Conservation (phyloP, 2,797 vertebrate genomes). For the Halcyon badia region DNA sequence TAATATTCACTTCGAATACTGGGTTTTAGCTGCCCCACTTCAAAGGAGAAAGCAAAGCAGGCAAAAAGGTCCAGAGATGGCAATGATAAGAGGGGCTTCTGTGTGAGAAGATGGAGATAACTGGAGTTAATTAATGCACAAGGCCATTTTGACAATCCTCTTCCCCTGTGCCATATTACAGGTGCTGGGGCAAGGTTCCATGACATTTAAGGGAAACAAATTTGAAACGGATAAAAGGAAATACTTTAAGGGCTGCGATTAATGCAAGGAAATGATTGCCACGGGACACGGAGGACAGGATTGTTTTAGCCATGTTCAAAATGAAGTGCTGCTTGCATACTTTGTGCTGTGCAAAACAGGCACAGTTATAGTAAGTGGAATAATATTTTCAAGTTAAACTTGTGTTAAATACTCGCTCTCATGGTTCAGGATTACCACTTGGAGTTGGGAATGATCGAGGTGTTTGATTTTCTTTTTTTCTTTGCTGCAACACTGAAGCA, state of each 20-base stretch:
- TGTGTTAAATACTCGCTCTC: not conserved
- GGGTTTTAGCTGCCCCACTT: not conserved
- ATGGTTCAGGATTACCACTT: not conserved
- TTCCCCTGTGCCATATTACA: not conserved
- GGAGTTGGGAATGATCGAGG: not conserved
- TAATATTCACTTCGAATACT: not conserved
- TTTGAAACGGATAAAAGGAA: conserved; percentile 15
- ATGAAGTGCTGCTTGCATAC: not conserved
- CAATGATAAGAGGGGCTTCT: not conserved
- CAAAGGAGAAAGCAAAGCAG: not conserved
- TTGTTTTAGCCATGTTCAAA: not conserved
- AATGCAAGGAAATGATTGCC: not conserved
- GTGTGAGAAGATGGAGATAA: not conserved
- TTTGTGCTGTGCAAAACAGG: not conserved
- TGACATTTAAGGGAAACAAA: conserved; percentile 33
- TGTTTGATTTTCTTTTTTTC: not conserved
- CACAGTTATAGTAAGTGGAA: not conserved
- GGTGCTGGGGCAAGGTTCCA: not conserved
- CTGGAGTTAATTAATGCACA: not conserved
- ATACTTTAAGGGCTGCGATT: conserved; percentile 47
- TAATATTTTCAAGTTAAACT: not conserved
- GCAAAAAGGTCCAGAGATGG: not conserved
- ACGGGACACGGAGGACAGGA: not conserved
- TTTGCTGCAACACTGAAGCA: not conserved
- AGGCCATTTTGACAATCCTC: not conserved